Base-by-base conservation (phyloP, 2,888 invertebrate species). In the Rotaria macrura region DNA sequence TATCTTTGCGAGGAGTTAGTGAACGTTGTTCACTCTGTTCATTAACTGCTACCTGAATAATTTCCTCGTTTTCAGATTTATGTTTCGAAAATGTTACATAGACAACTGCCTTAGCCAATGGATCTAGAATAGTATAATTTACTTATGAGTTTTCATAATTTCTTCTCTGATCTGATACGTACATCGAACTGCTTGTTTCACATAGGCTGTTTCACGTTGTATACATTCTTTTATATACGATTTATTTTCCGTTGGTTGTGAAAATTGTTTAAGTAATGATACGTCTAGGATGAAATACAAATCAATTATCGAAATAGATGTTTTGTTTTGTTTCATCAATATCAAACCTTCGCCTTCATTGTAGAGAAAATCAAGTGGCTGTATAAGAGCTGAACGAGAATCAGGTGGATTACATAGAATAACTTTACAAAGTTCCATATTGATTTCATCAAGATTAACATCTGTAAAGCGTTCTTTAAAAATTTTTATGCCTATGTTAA, bases 331-430 rank as follows among this genome's bases (percentile, higher is more conserved):
- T n/a, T n/a, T n/a, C n/a, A 47, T 43, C 6, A 83, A 25, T 29
- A 23, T 54, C 49, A 34, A 83, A 86, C 86, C 86, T 86, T 86
- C 86, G 54, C 86, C 86, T 85, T 86, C 86, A 47, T 86, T 74
- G n/a, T 84, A 86, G 5, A 86, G 57, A 84, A 86, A 86, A 7
- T 86, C 86, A 43, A 86, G 84, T 85, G 86, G 86, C 74, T 86
- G 84, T 54, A 86, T 86, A 23, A 86, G 43, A 74, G 86, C 86
- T 23, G 86, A 84, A 38, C 84, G 84, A 49, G 79, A 74, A 79
- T 84, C 84, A 23, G 86, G 86, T 43, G 86, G 74, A 86, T 86
- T 86, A 47, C 84, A 74, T 40, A 86, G 23, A 25, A 86, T 83
- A 40, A 86, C 84, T 86, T 86, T 86, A n/a, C 74, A 74, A 54